Conservation (phyloP, 1,140 invertebrate genomes). For the Drosophila parvula region DNA sequence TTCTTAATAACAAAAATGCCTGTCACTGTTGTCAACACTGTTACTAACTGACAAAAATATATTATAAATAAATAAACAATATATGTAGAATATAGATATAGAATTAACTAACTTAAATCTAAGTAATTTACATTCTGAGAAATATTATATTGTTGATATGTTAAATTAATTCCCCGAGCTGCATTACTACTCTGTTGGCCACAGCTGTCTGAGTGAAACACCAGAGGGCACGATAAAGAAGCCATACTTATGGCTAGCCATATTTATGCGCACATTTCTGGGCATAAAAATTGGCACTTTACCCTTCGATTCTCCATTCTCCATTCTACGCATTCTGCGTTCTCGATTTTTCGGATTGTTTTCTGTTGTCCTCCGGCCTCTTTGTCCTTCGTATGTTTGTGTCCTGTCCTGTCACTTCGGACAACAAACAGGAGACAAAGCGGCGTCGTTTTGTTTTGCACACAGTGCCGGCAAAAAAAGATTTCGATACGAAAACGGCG, state of each 20-base stretch:
- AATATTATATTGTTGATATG: no score
- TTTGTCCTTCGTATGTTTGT: slow-evolving; percentile 42
- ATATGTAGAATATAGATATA: no score
- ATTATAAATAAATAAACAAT: no score
- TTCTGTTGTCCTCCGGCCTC: slow-evolving; percentile 10
- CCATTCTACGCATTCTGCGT: slow-evolving; percentile 2
- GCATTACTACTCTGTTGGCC: not conserved
- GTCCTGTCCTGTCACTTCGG: slow-evolving; percentile 61
- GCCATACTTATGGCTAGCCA: slow-evolving; percentile 56
- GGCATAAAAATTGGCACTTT: slow-evolving; percentile 59
- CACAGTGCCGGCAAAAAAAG: slow-evolving; percentile 34
- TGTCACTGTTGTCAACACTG: no score
- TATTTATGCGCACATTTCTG: slow-evolving; percentile 61
- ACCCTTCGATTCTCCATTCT: slow-evolving; percentile 17
- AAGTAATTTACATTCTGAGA: no score
- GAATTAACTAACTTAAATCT: no score
- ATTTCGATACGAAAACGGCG: slow-evolving; percentile 41
- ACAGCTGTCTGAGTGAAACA: slow-evolving; percentile 2
- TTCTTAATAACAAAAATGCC: no score
- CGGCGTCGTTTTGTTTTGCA: slow-evolving; percentile 76
- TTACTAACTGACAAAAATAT: no score
- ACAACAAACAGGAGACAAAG: slow-evolving; percentile 75
- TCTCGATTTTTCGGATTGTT: slow-evolving; percentile 16
- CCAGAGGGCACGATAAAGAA: slow-evolving; percentile 54
- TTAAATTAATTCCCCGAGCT: not conserved